These are phyloP conservation scores for Netelia inedita DNA, from an alignment of 2,888 invertebrate genomes.

Conservation along the genomic window DNA sequence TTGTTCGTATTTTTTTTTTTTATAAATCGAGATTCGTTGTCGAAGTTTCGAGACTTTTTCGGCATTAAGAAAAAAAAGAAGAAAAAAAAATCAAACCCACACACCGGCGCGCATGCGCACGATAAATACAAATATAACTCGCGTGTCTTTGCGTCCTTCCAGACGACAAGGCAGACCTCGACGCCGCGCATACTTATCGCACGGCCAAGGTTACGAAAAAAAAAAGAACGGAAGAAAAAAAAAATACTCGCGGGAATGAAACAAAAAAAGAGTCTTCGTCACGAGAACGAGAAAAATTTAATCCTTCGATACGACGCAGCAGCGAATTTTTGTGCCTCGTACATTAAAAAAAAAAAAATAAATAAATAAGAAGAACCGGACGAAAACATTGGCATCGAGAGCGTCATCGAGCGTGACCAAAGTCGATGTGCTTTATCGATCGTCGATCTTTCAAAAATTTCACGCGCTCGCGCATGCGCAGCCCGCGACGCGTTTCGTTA, in stretches of 20 bases:
- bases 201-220: slow-evolving; percentile 51
- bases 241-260: not conserved
- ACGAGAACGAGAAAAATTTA: not conserved
- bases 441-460: not conserved
- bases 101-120: not conserved
- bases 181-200: slow-evolving; percentile 55
- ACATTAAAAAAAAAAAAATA: not conserved
- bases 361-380: not conserved
- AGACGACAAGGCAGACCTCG: slow-evolving; percentile 50
- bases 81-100: not conserved
- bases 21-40: no score
- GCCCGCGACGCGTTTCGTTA: not conserved
- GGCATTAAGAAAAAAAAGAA: not conserved
- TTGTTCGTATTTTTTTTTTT: not conserved
- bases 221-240: slow-evolving; percentile 8
- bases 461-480: no score
- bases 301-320: slow-evolving; percentile 18
- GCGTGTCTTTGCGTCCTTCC: slow-evolving; percentile 48
- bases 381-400: not conserved
- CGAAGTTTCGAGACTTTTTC: no score
- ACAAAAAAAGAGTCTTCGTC: slow-evolving; percentile 2
- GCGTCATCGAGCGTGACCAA: not conserved
- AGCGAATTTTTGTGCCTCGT: not conserved
- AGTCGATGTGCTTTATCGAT: not conserved
- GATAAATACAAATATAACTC: not conserved